Conservation (phyloP, 1,140 invertebrate species). For the Sitophilus oryzae region DNA sequence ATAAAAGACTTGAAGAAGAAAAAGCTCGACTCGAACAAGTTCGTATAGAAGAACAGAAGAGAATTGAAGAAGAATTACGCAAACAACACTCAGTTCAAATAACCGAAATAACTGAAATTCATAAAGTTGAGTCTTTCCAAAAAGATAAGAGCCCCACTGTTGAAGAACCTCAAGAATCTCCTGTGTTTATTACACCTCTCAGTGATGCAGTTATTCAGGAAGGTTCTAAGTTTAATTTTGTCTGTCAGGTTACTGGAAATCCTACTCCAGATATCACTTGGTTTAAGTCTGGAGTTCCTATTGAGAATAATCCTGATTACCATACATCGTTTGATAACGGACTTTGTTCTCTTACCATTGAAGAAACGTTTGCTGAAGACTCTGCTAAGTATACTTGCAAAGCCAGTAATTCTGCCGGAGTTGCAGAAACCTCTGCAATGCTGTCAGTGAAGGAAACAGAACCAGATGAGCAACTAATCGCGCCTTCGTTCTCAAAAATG, state of each 20-base stretch:
- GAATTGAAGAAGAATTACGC: constrained; percentile 18
- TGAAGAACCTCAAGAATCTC: constrained; percentile 43
- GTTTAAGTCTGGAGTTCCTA: constrained; percentile 56
- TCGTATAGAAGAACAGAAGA: constrained; percentile 18
- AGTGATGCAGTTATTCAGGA: constrained; percentile 68
- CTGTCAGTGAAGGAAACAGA: constrained; percentile 70
- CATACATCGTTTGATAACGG: constrained; percentile 63
- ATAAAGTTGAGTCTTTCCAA: constrained; percentile 22
- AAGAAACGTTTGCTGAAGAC: constrained; percentile 73
- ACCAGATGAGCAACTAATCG: constrained; percentile 57
- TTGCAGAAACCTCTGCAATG: constrained; percentile 64
- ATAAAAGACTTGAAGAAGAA: constrained; percentile 20
- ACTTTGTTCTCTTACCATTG: constrained; percentile 65
- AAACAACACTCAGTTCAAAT: constrained; percentile 28
- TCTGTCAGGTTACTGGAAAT: constrained; percentile 54
- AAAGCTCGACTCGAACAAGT: constrained; percentile 24
- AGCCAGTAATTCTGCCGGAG: constrained; percentile 63
- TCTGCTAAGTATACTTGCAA: constrained; percentile 70
- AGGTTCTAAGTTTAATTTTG: constrained; percentile 45
- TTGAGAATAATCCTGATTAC: constrained; percentile 49
- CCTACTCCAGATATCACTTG: constrained; percentile 80
- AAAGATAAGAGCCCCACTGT: constrained; percentile 26
- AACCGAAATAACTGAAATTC: constrained; percentile 30
- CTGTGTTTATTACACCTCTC: constrained; percentile 58
- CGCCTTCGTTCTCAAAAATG: constrained; percentile 60